Evolutionary conservation across 2,113 vertebrate genomes (phyloP).

Genomic region (Limnothrissa miodon): DNA sequence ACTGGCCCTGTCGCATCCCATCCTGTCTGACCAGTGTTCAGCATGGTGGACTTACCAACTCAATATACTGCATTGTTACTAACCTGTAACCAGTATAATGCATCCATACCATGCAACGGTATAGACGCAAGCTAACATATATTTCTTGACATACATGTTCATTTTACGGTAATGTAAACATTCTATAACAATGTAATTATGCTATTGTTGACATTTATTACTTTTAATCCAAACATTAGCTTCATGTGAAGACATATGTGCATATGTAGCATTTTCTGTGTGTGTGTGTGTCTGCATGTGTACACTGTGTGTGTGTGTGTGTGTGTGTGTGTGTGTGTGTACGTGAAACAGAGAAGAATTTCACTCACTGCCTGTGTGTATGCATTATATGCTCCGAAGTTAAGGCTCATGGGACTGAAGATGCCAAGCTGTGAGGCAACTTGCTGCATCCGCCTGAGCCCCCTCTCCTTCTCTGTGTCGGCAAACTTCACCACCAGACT

Average conservation of each 20-base stretch:
- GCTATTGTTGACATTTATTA: too few species aligned
- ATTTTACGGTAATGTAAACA: too few species aligned
- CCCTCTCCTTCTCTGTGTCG: slow-evolving; percentile 92
- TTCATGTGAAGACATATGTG: not conserved
- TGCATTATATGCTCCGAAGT: slow-evolving; percentile 91
- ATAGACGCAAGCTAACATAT: too few species aligned
- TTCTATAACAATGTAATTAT: too few species aligned
- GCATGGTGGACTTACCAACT: not conserved
- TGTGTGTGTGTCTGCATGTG: slow-evolving; percentile 12
- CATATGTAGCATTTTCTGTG: not conserved
- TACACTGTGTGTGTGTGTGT: slow-evolving; percentile 20
- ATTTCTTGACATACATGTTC: too few species aligned
- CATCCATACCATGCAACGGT: too few species aligned
- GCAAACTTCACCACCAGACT: slow-evolving; percentile 97
- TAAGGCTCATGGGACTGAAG: slow-evolving; percentile 92
- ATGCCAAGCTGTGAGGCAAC: slow-evolving; percentile 90
- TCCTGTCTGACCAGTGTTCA: not conserved
- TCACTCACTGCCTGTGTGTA: slow-evolving; percentile 89
- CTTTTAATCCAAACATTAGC: too few species aligned
- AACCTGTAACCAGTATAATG: not conserved
- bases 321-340: slow-evolving; percentile 26
- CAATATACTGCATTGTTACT: not conserved
- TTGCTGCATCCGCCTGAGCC: slow-evolving; percentile 91
- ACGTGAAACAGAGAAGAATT: not conserved
- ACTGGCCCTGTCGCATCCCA: slow-evolving; percentile 3